phyloP scores from a whole-genome alignment of 2,113 vertebrate genomes.

The Lonchura striata region DNA sequence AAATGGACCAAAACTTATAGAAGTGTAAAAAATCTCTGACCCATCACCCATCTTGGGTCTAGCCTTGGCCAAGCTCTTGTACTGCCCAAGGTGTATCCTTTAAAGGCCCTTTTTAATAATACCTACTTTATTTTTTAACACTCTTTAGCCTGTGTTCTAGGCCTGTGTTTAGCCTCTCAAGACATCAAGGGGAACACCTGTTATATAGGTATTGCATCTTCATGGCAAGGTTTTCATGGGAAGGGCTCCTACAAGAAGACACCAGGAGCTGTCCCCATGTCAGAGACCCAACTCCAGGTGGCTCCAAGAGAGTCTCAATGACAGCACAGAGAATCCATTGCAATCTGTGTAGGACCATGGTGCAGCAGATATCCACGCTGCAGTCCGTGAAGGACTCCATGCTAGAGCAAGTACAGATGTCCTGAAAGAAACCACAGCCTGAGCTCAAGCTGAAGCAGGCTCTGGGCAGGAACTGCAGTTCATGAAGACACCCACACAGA shows the following conservation, averaged over 20 bases:
- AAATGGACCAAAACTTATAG: not conserved
- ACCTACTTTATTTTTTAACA: not conserved
- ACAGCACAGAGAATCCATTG: not conserved
- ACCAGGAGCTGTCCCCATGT: not conserved
- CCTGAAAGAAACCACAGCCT: not conserved
- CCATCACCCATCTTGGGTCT: not conserved
- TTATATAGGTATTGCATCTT: not conserved
- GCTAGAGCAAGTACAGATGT: not conserved
- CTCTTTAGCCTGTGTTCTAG: not conserved
- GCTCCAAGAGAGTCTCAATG: not conserved
- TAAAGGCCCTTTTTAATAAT: not conserved
- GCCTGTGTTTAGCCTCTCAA: not conserved
- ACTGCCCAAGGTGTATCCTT: not conserved
- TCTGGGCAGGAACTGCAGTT: not conserved
- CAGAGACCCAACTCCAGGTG: not conserved
- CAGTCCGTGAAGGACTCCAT: not conserved
- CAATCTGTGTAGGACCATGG: not conserved
- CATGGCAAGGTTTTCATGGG: not conserved
- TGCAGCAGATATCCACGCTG: not conserved
- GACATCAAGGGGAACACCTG: not conserved
- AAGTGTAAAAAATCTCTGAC: not conserved
- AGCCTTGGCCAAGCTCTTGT: no score
- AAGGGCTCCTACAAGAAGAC: not conserved
- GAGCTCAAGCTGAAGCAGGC: not conserved
- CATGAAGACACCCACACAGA: not conserved